Evolutionary conservation across 37 sponge, comb jelly and placozoan genomes (phyloP).

Genomic region (Diacarnus erythraeanus): DNA sequence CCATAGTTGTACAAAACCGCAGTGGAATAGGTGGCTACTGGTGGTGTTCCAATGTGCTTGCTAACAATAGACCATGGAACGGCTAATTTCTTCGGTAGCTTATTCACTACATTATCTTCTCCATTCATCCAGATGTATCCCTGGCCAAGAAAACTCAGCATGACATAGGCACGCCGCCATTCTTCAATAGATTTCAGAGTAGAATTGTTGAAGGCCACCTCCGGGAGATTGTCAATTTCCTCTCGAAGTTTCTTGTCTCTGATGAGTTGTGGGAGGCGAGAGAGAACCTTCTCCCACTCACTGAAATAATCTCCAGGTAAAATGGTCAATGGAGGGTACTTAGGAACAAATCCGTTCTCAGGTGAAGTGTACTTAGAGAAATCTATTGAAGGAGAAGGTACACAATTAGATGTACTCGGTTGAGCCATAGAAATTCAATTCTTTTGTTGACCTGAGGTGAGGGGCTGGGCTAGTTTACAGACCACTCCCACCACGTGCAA

Average conservation of each 20-base stretch:
- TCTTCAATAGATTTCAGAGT: slow-evolving; percentile 37
- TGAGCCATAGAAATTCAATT: no score
- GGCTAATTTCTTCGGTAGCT: slow-evolving; percentile 49
- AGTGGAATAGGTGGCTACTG: slow-evolving; percentile 54
- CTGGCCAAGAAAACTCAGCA: slow-evolving; percentile 55
- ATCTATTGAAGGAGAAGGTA: neutral
- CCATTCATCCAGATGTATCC: slow-evolving; percentile 77
- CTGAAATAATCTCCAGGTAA: slow-evolving; percentile 42
- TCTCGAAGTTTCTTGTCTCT: slow-evolving; percentile 12
- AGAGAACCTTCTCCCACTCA: slow-evolving; percentile 59
- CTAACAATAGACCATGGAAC: slow-evolving; percentile 71
- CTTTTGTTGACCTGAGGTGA: no score
- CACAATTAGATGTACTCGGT: neutral
- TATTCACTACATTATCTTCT: slow-evolving; percentile 38
- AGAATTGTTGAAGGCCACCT: slow-evolving; percentile 20
- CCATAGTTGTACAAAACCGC: slow-evolving; percentile 62
- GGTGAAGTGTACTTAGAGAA: slow-evolving; percentile 29
- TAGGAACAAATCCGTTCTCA: slow-evolving; percentile 61
- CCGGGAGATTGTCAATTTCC: slow-evolving; percentile 32
- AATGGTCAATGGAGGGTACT: slow-evolving; percentile 11
- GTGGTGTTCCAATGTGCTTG: slow-evolving; percentile 46
- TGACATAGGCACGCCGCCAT: slow-evolving; percentile 68
- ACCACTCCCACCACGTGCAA: no score
- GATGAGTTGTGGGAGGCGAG: slow-evolving; percentile 32
- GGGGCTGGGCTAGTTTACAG: no score